phyloP scores from a whole-genome alignment of 2,797 vertebrate species.

The Chloroceryle inda region DNA sequence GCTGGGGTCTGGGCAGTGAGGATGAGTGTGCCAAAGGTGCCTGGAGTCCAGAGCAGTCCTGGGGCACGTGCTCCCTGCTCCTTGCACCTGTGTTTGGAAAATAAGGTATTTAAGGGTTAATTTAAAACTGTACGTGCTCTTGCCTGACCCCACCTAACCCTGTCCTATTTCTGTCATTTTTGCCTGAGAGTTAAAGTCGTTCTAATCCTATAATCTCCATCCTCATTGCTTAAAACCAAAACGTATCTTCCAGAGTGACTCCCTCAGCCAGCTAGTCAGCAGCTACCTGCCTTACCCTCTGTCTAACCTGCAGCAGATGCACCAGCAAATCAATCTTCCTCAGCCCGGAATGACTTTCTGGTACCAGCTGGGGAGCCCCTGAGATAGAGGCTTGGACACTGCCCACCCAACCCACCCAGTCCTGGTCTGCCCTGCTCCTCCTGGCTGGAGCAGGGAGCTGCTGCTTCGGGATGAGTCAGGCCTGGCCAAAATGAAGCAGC shows the following conservation, averaged over 20 bases:
- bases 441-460: not conserved
- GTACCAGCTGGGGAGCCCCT: not conserved
- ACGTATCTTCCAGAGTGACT: not conserved
- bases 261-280: not conserved
- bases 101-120: constrained; percentile 14
- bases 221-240: constrained; percentile 22
- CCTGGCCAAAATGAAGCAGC: not conserved
- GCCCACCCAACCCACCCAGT: not conserved
- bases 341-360: not conserved
- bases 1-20: not conserved
- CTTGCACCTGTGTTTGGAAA: not conserved
- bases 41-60: rapidly evolving
- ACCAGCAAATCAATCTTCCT: not conserved
- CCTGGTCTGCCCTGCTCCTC: not conserved
- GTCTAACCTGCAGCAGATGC: not conserved
- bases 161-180: constrained; percentile 76
- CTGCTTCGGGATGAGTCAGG: not conserved
- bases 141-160: constrained; percentile 30
- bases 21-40: rapidly evolving
- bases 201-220: constrained; percentile 76
- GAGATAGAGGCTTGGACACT: not conserved
- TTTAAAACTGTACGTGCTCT: not conserved
- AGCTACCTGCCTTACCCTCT: not conserved
- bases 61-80: not conserved
- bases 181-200: constrained; percentile 63